These are phyloP conservation scores for Hipposideros larvatus DNA, from an alignment of 2,797 vertebrate species.

Conservation along the genomic window DNA sequence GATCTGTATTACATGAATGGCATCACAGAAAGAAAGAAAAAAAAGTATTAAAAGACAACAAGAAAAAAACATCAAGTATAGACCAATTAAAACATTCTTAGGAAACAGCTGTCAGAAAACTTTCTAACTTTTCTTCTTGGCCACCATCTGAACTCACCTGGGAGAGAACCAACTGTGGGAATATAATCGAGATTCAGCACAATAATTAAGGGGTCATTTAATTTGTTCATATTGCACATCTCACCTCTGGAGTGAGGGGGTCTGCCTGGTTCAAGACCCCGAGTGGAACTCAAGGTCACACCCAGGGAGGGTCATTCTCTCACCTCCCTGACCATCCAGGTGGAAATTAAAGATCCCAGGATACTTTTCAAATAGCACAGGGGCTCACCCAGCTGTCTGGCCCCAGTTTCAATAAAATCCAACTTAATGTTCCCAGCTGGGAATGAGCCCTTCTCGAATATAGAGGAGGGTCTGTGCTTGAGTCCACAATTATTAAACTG, in stretches of 20 bases:
- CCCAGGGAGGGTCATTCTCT: constrained; percentile 52
- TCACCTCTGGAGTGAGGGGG: constrained; percentile 43
- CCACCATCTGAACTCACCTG: not conserved
- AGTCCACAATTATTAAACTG: constrained; percentile 53
- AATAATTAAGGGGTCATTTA: constrained; percentile 14
- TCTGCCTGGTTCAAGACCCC: constrained; percentile 30
- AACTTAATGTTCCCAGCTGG: constrained; percentile 52
- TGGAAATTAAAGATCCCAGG: constrained; percentile 73
- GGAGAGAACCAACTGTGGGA: not conserved
- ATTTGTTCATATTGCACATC: constrained; percentile 29
- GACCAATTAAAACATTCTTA: not conserved
- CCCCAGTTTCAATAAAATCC: constrained; percentile 60
- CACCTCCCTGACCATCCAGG: constrained; percentile 69
- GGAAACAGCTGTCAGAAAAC: not conserved
- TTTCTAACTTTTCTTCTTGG: not conserved
- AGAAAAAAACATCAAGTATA: not conserved
- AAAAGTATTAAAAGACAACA: not conserved
- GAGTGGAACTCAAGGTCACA: not conserved
- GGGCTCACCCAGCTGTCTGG: constrained; percentile 64
- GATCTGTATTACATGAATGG: not conserved
- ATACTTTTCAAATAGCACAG: constrained; percentile 73
- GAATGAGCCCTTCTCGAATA: constrained; percentile 54
- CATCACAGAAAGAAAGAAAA: not conserved
- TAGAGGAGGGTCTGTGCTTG: constrained; percentile 56
- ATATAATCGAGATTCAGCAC: not conserved